Conservation (phyloP, 2,888 invertebrate species). For the Bruchidius siliquastri region DNA sequence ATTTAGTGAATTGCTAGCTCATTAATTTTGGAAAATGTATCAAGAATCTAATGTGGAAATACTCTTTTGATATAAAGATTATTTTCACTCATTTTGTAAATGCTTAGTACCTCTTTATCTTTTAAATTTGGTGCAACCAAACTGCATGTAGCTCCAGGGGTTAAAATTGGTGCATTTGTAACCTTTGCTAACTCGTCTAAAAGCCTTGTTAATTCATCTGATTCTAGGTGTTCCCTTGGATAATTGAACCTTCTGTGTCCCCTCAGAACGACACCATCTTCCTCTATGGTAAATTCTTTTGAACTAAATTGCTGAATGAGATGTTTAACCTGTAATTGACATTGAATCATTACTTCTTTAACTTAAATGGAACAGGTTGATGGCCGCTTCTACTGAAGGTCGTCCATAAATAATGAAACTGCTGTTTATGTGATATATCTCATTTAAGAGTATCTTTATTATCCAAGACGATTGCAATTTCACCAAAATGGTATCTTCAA, state of each 20-base stretch:
- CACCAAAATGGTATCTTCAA: too few species aligned
- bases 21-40: too few species aligned
- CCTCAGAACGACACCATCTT: slow-evolving; percentile 24
- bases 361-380: not conserved
- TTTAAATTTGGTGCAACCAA: slow-evolving; percentile 33
- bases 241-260: slow-evolving; percentile 12
- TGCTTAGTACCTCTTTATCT: slow-evolving; percentile 37
- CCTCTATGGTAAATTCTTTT: slow-evolving; percentile 14
- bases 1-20: too few species aligned
- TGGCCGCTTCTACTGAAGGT: too few species aligned
- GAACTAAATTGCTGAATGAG: slow-evolving; percentile 41
- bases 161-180: slow-evolving; percentile 43
- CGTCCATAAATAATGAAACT: too few species aligned
- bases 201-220: slow-evolving; percentile 40
- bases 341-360: slow-evolving; percentile 13
- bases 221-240: slow-evolving; percentile 27
- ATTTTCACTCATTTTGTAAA: too few species aligned
- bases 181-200: slow-evolving; percentile 44
- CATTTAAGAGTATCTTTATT: too few species aligned
- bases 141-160: slow-evolving; percentile 43
- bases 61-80: too few species aligned
- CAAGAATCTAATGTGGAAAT: too few species aligned
- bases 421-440: too few species aligned
- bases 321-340: slow-evolving; percentile 24
- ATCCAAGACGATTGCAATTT: too few species aligned